Evolutionary conservation across 2,888 invertebrate species (phyloP).

Genomic region (Andrena minutula): DNA sequence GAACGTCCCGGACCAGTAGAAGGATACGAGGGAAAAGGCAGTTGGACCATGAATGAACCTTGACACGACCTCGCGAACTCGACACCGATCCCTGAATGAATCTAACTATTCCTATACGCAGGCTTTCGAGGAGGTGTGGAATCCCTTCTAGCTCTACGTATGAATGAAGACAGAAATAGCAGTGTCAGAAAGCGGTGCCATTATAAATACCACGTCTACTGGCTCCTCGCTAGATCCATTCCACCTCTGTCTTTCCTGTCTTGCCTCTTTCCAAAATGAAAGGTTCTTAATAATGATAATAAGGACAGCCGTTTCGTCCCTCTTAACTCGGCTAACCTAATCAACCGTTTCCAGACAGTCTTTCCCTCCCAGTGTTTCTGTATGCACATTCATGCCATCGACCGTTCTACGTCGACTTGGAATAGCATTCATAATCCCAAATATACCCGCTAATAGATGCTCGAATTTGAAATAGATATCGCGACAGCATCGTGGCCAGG

Average conservation of each 20-base stretch:
- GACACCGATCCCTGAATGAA: constrained; percentile 74
- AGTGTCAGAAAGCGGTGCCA: constrained; percentile 77
- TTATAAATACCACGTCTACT: constrained; percentile 77
- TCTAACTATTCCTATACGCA: constrained; percentile 69
- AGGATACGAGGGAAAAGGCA: constrained; percentile 51
- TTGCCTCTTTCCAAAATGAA: constrained; percentile 55
- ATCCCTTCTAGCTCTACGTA: constrained; percentile 65
- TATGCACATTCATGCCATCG: constrained; percentile 52
- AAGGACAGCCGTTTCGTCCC: constrained; percentile 70
- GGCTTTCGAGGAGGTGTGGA: constrained; percentile 60
- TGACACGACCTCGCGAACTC: constrained; percentile 67
- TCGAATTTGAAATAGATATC: constrained; percentile 48
- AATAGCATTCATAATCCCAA: constrained; percentile 55
- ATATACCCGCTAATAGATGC: constrained; percentile 59
- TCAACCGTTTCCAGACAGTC: constrained; percentile 65
- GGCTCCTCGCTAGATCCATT: constrained; percentile 52
- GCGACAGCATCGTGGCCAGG: constrained; percentile 29
- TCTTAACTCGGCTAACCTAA: constrained; percentile 71
- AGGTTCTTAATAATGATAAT: constrained; percentile 74
- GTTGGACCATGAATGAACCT: constrained; percentile 74
- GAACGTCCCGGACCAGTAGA: constrained; percentile 6
- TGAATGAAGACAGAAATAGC: constrained; percentile 79
- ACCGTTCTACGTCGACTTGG: constrained; percentile 37
- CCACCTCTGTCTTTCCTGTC: constrained; percentile 42
- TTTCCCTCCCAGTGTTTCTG: constrained; percentile 54